These are phyloP conservation scores for Pseudomyrmex pallidus DNA, from an alignment of 1,140 invertebrate species.

Conservation along the genomic window DNA sequence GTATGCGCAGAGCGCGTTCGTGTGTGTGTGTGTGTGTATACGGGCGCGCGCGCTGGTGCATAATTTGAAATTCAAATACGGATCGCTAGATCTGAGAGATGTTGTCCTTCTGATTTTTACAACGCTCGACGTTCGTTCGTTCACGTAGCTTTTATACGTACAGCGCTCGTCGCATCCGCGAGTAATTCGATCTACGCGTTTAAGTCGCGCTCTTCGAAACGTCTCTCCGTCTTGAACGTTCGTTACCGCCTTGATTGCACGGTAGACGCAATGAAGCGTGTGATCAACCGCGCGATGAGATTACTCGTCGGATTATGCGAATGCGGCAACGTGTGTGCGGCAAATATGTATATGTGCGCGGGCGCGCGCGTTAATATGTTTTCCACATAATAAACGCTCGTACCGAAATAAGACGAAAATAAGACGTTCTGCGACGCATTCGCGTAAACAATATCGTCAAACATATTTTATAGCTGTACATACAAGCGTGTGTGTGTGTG, in stretches of 20 bases:
- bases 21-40: background rate
- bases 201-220: slow-evolving; percentile 43
- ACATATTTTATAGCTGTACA: too few relatives aligned
- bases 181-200: slow-evolving; percentile 35
- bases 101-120: slow-evolving; percentile 43
- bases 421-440: slow-evolving; percentile 1
- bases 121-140: background rate
- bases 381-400: slow-evolving; percentile 49
- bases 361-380: slow-evolving; percentile 41
- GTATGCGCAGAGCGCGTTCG: background rate
- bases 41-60: background rate
- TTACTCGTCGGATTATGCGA: slow-evolving; percentile 53
- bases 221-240: slow-evolving; percentile 30
- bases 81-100: slow-evolving; percentile 46
- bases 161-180: background rate
- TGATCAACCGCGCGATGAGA: slow-evolving; percentile 55
- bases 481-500: too few relatives aligned
- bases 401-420: slow-evolving; percentile 44
- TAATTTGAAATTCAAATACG: slow-evolving; percentile 57
- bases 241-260: slow-evolving; percentile 51
- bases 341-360: background rate
- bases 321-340: slow-evolving; percentile 18
- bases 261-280: slow-evolving; percentile 50
- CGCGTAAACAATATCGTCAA: slow-evolving; percentile 35
- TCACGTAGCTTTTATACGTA: too few relatives aligned